phyloP scores from a whole-genome alignment of 2,113 vertebrate species.

The Paracanthobrama guichenoti region DNA sequence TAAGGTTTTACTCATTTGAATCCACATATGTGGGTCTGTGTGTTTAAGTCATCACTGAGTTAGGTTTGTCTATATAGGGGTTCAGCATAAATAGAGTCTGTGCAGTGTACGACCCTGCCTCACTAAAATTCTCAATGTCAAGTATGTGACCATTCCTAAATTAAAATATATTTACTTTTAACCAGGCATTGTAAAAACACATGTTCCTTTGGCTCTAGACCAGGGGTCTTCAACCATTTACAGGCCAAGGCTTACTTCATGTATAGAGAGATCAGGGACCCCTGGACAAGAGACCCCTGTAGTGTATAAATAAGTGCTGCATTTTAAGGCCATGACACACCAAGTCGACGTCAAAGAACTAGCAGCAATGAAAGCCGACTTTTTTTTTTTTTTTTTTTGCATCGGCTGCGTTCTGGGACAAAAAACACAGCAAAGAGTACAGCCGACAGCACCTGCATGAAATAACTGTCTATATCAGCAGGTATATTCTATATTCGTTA shows the following conservation, averaged over 20 bases:
- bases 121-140: slow-evolving; percentile 1
- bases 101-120: slow-evolving; percentile 6
- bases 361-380: too few species aligned
- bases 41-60: not conserved
- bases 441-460: too few species aligned
- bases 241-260: not conserved
- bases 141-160: slow-evolving; percentile 38
- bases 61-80: slow-evolving; percentile 6
- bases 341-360: too few species aligned
- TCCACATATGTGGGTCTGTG: slow-evolving; percentile 7
- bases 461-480: too few species aligned
- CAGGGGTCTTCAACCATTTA: not conserved
- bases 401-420: too few species aligned
- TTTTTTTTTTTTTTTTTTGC: too few species aligned
- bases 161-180: slow-evolving; percentile 49
- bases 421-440: too few species aligned
- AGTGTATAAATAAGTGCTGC: not conserved
- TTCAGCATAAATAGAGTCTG: slow-evolving; percentile 21
- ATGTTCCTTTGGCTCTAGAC: not conserved
- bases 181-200: slow-evolving; percentile 27
- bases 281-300: not conserved
- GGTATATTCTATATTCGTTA: too few species aligned
- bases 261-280: too few species aligned
- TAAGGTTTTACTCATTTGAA: not conserved
- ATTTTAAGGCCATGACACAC: not conserved